A percentile compares a stretch with the other conserved stretches of the same genome.
phyloP scores from a whole-genome alignment of 2,888 invertebrate genomes.

The Melieria crassipennis region DNA sequence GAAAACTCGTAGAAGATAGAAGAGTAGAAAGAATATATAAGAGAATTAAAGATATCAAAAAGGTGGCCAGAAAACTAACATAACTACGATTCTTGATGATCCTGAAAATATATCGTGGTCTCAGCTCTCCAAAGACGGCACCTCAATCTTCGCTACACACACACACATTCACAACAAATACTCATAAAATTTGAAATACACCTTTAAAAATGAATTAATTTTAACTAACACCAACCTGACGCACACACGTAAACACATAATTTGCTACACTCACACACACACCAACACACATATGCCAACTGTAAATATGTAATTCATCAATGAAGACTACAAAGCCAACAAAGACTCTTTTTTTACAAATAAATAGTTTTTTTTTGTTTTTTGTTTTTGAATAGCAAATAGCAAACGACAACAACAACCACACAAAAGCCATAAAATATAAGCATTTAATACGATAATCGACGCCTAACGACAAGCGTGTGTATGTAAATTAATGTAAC shows the following conservation, averaged over 20 bases:
- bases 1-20: no score
- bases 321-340: conserved; percentile 63
- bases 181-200: no score
- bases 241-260: conserved; percentile 8
- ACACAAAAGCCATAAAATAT: conserved; percentile 56
- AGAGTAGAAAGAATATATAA: no score
- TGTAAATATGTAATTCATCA: conserved; percentile 11
- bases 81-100: no score
- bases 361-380: neutral
- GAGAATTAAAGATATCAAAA: no score
- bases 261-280: neutral
- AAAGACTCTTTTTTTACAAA: conserved; percentile 59
- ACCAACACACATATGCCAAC: neutral
- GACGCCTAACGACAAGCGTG: no score
- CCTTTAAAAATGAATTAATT: no score
- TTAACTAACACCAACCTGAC: neutral
- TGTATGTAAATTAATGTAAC: conserved; percentile 2
- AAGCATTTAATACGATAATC: conserved; percentile 52
- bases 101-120: no score
- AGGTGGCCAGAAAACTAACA: no score
- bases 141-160: neutral
- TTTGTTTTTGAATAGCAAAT: conserved; percentile 19
- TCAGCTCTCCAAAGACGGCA: no score
- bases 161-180: neutral
- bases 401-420: conserved; percentile 39